Percentiles rank a stretch among this genome's conserved stretches.
phyloP scores from a whole-genome alignment of 2,888 invertebrate species.

The Ctenicera cuprea region DNA sequence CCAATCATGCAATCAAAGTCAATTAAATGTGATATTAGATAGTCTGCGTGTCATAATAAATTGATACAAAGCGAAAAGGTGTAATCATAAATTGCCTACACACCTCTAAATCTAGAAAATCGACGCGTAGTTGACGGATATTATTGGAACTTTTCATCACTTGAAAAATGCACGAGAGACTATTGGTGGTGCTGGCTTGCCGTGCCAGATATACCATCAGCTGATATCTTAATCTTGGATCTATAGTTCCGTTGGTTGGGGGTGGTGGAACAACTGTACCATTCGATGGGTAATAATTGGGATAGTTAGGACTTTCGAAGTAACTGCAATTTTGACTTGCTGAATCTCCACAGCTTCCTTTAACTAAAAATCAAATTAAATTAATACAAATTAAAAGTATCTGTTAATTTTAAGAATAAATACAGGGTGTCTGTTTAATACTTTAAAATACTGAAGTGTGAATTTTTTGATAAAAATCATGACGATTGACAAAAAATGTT shows the following conservation, averaged over 20 bases:
- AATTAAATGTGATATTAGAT: not conserved
- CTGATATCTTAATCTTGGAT: slow-evolving; percentile 61
- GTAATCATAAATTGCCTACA: slow-evolving; percentile 47
- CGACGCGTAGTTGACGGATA: slow-evolving; percentile 81
- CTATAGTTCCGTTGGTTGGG: slow-evolving; percentile 49
- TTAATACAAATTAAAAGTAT: not conserved
- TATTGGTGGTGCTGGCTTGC: slow-evolving; percentile 67
- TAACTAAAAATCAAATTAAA: slow-evolving; percentile 73
- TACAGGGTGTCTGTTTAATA: too few relatives aligned
- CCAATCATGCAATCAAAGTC: not conserved
- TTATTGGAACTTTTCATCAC: slow-evolving; percentile 78
- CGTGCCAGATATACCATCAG: slow-evolving; percentile 46
- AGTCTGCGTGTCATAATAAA: too few relatives aligned
- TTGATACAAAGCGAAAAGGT: not conserved
- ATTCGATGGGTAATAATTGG: slow-evolving; percentile 71
- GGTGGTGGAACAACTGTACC: slow-evolving; percentile 61
- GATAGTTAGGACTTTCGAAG: slow-evolving; percentile 84
- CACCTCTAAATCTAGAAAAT: slow-evolving; percentile 83
- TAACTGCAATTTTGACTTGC: slow-evolving; percentile 80
- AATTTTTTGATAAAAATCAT: too few relatives aligned
- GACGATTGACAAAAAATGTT: too few relatives aligned
- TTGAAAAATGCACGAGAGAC: slow-evolving; percentile 79
- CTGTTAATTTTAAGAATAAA: not conserved
- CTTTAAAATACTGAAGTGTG: too few relatives aligned
- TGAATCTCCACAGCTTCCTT: slow-evolving; percentile 80